Conservation (phyloP, 1,140 invertebrate genomes). For the Arctopsyche grandis region DNA sequence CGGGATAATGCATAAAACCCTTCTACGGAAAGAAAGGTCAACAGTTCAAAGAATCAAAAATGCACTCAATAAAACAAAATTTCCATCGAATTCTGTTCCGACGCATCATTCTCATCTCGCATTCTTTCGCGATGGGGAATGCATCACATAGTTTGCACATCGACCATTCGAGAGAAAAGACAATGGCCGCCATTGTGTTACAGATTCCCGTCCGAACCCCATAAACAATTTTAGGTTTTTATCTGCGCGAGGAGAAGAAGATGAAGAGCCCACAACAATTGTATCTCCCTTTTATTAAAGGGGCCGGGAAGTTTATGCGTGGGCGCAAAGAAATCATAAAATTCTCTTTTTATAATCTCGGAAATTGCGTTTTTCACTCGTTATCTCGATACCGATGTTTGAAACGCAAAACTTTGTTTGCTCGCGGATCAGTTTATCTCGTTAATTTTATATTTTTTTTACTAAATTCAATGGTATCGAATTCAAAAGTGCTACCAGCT, state of each 20-base stretch:
- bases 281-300: background rate
- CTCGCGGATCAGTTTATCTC: background rate
- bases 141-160: background rate
- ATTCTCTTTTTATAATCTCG: background rate
- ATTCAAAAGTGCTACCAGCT: background rate
- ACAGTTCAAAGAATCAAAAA: no score
- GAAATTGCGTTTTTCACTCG: constrained; percentile 7
- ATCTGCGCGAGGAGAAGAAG: background rate
- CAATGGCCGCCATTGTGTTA: constrained; percentile 10
- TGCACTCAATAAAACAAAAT: background rate
- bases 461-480: background rate
- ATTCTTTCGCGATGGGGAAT: background rate
- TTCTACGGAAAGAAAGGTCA: no score
- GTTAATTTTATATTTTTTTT: background rate
- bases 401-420: background rate
- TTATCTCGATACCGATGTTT: background rate
- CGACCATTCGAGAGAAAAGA: constrained; percentile 1
- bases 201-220: background rate
- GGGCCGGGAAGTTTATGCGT: background rate
- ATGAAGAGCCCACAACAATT: background rate
- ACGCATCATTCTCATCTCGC: background rate
- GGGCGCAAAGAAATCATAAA: constrained; percentile 22
- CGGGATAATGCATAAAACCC: no score
- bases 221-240: constrained; percentile 19
- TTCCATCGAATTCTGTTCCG: background rate